phyloP scores from a whole-genome alignment of 2,797 vertebrate genomes.

The Poeciliopsis infans region DNA sequence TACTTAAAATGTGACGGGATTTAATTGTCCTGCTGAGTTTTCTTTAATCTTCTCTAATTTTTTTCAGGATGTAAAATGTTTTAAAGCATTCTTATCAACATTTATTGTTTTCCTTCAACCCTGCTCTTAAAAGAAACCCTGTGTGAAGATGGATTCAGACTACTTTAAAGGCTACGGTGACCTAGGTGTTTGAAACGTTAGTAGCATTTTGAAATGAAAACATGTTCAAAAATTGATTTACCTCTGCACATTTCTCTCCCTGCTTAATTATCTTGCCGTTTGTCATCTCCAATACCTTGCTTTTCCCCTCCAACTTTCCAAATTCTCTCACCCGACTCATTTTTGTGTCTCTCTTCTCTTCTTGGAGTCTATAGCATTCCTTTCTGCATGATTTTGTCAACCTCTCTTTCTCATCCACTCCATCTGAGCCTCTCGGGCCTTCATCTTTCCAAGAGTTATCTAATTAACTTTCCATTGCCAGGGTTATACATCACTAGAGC shows the following conservation, averaged over 20 bases:
- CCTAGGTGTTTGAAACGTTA: background rate
- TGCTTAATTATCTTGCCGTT: background rate
- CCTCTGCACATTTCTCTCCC: background rate
- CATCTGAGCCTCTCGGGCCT: slow-evolving; percentile 53
- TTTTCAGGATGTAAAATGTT: background rate
- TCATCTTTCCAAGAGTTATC: slow-evolving; percentile 66
- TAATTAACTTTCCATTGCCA: slow-evolving; percentile 73
- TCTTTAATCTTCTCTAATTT: background rate
- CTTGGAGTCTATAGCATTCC: slow-evolving; percentile 24
- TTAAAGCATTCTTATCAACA: background rate
- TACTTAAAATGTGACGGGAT: background rate
- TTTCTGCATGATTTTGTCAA: slow-evolving; percentile 21
- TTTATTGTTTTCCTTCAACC: background rate
- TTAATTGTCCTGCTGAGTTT: background rate
- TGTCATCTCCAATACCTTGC: background rate
- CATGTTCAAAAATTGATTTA: background rate
- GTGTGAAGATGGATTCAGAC: background rate
- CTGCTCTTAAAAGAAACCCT: background rate
- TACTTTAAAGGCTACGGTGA: background rate
- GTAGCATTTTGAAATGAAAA: background rate
- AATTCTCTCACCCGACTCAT: background rate
- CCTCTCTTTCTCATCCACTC: slow-evolving; percentile 10
- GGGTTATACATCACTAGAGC: slow-evolving; percentile 70
- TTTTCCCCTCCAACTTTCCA: slow-evolving; percentile 5
- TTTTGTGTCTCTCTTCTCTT: slow-evolving; percentile 11